Conservation (phyloP, 2,113 vertebrate genomes). For the Otus sunia region DNA sequence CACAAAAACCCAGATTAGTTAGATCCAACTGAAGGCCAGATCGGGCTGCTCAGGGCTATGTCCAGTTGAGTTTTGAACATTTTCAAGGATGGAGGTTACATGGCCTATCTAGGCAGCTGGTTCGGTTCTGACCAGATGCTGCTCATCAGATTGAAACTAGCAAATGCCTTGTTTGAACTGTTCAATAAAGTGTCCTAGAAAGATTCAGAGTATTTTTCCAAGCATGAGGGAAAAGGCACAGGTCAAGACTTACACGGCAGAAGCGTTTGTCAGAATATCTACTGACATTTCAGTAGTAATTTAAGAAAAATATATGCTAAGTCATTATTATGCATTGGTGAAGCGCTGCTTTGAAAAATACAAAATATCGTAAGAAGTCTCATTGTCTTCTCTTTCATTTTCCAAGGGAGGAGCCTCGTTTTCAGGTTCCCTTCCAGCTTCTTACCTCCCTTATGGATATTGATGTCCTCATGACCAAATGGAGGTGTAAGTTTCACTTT, state of each 20-base stretch:
- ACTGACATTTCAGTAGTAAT: not conserved
- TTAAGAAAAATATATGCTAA: not conserved
- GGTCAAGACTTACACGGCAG: not conserved
- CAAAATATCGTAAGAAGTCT: not conserved
- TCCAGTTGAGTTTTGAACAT: not conserved
- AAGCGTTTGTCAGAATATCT: not conserved
- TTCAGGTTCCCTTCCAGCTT: conserved; percentile 96
- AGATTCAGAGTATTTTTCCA: not conserved
- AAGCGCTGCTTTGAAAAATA: not conserved
- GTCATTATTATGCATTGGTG: not conserved
- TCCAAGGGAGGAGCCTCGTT: conserved; percentile 91
- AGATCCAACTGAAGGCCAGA: not conserved
- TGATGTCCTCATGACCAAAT: conserved; percentile 93
- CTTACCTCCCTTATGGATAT: conserved; percentile 93
- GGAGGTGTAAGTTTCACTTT: conserved; percentile 87
- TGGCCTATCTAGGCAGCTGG: not conserved
- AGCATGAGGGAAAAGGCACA: not conserved
- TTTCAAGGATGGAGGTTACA: not conserved
- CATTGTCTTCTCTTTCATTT: not conserved
- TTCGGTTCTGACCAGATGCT: not conserved
- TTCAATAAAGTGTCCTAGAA: not conserved
- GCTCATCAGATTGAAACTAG: not conserved
- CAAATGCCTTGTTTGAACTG: not conserved
- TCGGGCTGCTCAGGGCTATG: not conserved
- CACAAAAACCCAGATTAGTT: not conserved